A percentile compares a stretch with the other conserved stretches of the same genome.
phyloP scores from a whole-genome alignment of 1,140 invertebrate genomes.

The Drosophila subobscura region DNA sequence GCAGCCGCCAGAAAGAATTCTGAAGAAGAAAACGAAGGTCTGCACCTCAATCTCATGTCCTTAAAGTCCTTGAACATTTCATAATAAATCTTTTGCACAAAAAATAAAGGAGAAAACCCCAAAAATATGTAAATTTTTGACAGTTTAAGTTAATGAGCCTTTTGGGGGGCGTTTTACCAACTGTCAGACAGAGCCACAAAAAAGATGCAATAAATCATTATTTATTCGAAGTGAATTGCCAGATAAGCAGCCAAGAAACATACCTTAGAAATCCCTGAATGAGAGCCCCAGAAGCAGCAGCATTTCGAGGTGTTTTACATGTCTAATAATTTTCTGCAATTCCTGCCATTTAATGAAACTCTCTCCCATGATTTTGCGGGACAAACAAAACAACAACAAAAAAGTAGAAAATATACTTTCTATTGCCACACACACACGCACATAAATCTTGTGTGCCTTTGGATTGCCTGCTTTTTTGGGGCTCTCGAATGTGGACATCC shows the following conservation, averaged over 20 bases:
- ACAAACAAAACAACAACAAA: constrained; percentile 12
- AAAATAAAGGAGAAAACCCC: constrained; percentile 8
- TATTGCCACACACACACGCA: constrained; percentile 27
- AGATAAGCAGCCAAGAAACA: constrained; percentile 34
- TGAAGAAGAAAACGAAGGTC: constrained; percentile 3
- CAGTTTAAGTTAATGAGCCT: constrained; percentile 76
- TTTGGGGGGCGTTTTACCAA: constrained; percentile 15
- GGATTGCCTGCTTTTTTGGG: constrained; percentile 62
- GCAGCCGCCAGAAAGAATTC: constrained; percentile 36
- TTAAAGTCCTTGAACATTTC: constrained; percentile 14
- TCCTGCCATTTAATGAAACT: constrained; percentile 3
- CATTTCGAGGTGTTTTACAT: too few relatives aligned
- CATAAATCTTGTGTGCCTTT: constrained; percentile 70
- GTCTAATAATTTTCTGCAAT: too few relatives aligned
- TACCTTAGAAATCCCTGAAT: too few relatives aligned
- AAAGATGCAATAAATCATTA: constrained; percentile 70
- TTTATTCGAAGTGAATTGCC: constrained; percentile 69
- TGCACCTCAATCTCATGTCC: constrained; percentile 15
- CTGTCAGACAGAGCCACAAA: constrained; percentile 32
- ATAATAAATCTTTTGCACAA: constrained; percentile 61
- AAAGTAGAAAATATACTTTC: constrained; percentile 58
- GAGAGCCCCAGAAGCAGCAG: too few relatives aligned
- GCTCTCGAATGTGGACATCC: constrained; percentile 16
- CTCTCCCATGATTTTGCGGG: too few relatives aligned
- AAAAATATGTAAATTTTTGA: constrained; percentile 75